A percentile compares a stretch with the other conserved stretches of the same genome.
phyloP scores from a whole-genome alignment of 2,888 invertebrate species.

The Tanytarsus gracilentus region DNA sequence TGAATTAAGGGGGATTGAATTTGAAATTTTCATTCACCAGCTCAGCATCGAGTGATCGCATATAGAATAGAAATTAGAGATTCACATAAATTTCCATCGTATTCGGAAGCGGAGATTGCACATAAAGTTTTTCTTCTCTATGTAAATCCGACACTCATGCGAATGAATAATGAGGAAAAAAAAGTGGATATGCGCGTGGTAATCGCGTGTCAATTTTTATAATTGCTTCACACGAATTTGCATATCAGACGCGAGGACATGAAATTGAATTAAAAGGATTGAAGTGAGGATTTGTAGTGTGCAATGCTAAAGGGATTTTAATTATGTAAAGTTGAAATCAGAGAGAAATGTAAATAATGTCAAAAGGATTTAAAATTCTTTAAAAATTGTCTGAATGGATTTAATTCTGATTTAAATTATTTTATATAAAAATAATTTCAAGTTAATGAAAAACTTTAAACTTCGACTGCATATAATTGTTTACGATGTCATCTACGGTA shows the following conservation, averaged over 20 bases:
- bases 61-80: slow-evolving; percentile 17
- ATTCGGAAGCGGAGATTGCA: neutral
- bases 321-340: no score
- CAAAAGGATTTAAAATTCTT: no score
- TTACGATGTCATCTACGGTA: no score
- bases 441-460: no score
- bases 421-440: no score
- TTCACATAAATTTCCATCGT: neutral
- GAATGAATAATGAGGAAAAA: slow-evolving; percentile 17
- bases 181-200: slow-evolving; percentile 7
- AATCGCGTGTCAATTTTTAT: slow-evolving; percentile 17
- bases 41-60: neutral
- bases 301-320: no score
- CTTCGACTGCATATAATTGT: no score
- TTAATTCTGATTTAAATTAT: no score
- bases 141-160: slow-evolving; percentile 3
- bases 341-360: no score
- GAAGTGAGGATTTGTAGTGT: neutral
- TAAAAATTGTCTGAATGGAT: no score
- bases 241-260: neutral
- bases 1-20: neutral
- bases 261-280: slow-evolving; percentile 11
- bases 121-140: neutral
- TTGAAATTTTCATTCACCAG: neutral
- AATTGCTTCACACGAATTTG: neutral